A percentile compares a stretch with the other conserved stretches of the same genome.
Conservation (phyloP, 1,140 invertebrate species). For the Melipona quadrifasciata region DNA sequence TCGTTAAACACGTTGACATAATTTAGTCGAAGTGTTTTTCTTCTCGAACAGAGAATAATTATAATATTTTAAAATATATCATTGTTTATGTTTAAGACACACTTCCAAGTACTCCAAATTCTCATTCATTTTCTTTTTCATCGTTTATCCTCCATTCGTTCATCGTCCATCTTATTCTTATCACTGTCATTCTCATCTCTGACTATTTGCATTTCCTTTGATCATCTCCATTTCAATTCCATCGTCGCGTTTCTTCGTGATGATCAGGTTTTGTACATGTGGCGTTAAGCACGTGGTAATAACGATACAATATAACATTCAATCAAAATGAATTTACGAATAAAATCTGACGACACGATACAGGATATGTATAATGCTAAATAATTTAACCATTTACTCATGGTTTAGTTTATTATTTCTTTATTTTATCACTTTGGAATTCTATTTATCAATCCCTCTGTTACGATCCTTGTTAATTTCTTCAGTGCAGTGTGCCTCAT, state of each 20-base stretch:
- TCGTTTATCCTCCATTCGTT: neutral
- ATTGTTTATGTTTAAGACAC: constrained; percentile 37
- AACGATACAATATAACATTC: constrained; percentile 35
- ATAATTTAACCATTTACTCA: neutral
- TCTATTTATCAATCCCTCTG: neutral
- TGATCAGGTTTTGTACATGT: constrained; percentile 2
- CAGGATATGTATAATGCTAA: neutral
- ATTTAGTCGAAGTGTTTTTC: constrained; percentile 52
- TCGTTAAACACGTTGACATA: constrained; percentile 45
- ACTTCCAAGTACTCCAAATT: constrained; percentile 26
- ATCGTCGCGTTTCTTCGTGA: neutral
- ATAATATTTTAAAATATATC: constrained; percentile 52
- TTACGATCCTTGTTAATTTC: neutral
- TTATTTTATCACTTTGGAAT: neutral
- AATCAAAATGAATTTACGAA: constrained; percentile 46
- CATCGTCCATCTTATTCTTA: no score
- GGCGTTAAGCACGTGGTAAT: constrained; percentile 26
- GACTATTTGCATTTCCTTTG: neutral
- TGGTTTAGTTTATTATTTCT: neutral
- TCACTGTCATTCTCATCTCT: neutral
- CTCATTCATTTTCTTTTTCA: constrained; percentile 4
- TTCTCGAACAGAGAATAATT: constrained; percentile 49
- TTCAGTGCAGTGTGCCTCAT: neutral
- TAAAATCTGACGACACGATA: constrained; percentile 15
- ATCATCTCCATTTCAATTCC: neutral